A percentile compares a stretch with the other conserved stretches of the same genome.
These are phyloP conservation scores for Rotaria macrura DNA, from an alignment of 2,888 invertebrate genomes.

Conservation along the genomic window DNA sequence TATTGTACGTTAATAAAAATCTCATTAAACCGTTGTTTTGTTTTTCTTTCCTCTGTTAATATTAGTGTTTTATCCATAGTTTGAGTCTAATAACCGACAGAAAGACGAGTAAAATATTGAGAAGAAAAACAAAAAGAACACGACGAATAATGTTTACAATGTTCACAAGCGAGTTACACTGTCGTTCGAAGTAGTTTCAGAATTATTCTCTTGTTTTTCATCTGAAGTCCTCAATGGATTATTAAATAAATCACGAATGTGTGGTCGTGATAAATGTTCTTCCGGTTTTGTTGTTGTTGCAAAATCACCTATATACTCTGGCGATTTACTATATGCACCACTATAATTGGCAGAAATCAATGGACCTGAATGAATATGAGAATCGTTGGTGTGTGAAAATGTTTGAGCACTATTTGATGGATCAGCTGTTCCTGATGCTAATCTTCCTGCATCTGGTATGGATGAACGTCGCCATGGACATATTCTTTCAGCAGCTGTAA, in stretches of 20 bases:
- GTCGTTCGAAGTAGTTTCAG: background rate
- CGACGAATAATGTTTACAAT: background rate
- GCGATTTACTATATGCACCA: background rate
- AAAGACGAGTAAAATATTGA: background rate
- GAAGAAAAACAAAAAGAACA: background rate
- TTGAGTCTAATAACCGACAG: background rate
- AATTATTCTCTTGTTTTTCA: background rate
- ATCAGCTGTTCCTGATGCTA: background rate
- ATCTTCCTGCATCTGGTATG: background rate
- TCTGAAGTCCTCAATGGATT: background rate
- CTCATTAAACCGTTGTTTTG: too few species aligned
- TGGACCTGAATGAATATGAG: background rate
- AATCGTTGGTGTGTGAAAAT: background rate
- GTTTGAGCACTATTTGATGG: background rate
- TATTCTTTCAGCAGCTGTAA: background rate
- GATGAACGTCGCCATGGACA: constrained; percentile 2
- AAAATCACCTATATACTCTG: background rate
- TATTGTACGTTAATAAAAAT: too few species aligned
- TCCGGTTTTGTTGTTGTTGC: constrained; percentile 14
- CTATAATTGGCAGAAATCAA: background rate
- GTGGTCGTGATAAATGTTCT: background rate
- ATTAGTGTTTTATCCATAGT: background rate
- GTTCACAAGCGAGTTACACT: background rate
- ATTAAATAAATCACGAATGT: background rate
- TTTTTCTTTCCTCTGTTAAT: background rate